Evolutionary conservation across 1,140 invertebrate species (phyloP), one percentile per base, ranked within the genome.

Genomic region (Lepidostoma basale): DNA sequence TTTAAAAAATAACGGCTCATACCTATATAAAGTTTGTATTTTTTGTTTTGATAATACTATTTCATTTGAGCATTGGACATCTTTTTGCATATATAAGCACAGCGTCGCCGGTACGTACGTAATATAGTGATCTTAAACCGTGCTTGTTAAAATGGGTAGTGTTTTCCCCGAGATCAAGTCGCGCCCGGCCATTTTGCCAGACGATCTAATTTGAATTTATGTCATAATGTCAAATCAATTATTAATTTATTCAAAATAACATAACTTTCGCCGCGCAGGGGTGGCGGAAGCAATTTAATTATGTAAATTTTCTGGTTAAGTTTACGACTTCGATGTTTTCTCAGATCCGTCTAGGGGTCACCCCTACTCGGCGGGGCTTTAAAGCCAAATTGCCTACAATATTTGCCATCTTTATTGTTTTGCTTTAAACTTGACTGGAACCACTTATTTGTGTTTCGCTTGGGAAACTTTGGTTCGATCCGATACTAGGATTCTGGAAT

Each of bases 191-290:
- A n/a, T n/a, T n/a, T n/a, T n/a, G n/a, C n/a, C n/a, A n/a, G n/a
- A n/a, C n/a, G n/a, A n/a, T n/a, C n/a, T 56, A 33, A 9, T 56
- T 56, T 22, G 16, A 56, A 33, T 56, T 56, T 33, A 22, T 4
- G 52, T 10, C 28, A 56, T 56, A 56, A 56, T 56, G 52, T 56
- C 52, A 56, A 56, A 56, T 56, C 52, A 56, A 56, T 56, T 56
- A 56, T 56, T 56, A 56, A 56, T 56, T 56, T 56, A 56, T 56
- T 56, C 52, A 56, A 56, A 56, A 36, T 56, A 33, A 36, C 52
- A 56, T 18, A 56, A 56, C 52, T 56, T 56, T 9, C n/a, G 20
- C 52, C 52, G 52, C 52, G 36, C 23, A 20, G 36, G 16, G 28
- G 20, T 56, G 23, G 23, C 52, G 52, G 52, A 56, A 56, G 52